Conservation (phyloP, 2,888 invertebrate genomes). For the Sinopyrophorus schimmeli region DNA sequence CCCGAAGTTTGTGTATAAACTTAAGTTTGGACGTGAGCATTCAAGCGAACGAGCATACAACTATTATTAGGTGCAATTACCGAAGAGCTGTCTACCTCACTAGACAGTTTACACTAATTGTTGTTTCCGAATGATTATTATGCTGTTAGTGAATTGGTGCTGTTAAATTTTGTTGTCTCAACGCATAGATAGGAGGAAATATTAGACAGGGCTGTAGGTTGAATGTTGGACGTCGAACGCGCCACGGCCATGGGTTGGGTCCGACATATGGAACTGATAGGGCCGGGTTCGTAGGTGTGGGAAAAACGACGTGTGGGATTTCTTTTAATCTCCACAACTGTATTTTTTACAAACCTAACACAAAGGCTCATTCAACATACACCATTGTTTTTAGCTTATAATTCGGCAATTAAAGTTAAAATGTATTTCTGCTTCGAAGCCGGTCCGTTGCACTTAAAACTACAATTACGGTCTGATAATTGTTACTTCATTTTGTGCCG, state of each 20-base stretch:
- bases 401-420: too few species aligned
- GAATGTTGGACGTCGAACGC: constrained; percentile 17
- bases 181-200: constrained; percentile 13
- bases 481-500: too few species aligned
- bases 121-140: constrained; percentile 36
- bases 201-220: constrained; percentile 16
- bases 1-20: constrained; percentile 4
- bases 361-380: too few species aligned
- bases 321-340: too few species aligned
- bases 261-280: constrained; percentile 11
- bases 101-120: constrained; percentile 33
- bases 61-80: constrained; percentile 35
- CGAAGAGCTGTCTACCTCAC: constrained; percentile 28
- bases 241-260: constrained; percentile 21
- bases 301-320: constrained; percentile 4
- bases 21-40: constrained; percentile 20
- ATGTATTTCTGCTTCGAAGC: too few species aligned
- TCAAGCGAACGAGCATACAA: constrained; percentile 20
- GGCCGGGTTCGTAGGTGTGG: constrained; percentile 25
- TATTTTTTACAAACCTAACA: too few species aligned
- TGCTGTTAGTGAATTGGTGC: constrained; percentile 25
- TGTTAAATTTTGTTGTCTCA: constrained; percentile 24
- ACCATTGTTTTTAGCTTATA: too few species aligned
- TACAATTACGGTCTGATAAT: too few species aligned
- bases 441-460: too few species aligned